Percentiles rank a stretch among this genome's conserved stretches.
Conservation (phyloP, 1,140 invertebrate species). For the Philotrypesis tridentata region DNA sequence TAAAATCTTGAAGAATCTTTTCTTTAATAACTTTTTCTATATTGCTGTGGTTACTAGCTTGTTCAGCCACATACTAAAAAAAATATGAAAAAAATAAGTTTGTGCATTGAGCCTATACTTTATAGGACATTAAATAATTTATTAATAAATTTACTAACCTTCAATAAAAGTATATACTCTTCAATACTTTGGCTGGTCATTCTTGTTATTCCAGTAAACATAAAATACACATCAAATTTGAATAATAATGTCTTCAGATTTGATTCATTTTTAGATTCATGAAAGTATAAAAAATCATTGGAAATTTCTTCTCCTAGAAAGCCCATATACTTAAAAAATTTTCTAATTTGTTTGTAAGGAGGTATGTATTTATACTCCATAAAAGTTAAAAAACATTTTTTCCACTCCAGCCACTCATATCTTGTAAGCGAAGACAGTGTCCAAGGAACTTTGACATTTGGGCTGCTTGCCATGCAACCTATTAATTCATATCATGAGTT, state of each 20-base stretch:
- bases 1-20: slow-evolving; percentile 27
- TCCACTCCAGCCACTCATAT: slow-evolving; percentile 22
- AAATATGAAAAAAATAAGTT: background rate
- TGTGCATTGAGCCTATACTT: background rate
- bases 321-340: slow-evolving; percentile 20
- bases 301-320: background rate
- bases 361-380: slow-evolving; percentile 5
- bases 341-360: background rate
- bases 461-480: background rate
- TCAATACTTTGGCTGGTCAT: background rate
- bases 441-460: background rate
- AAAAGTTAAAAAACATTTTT: slow-evolving; percentile 3
- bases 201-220: background rate
- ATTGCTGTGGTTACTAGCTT: background rate
- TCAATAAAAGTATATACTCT: background rate
- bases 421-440: background rate
- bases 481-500: background rate
- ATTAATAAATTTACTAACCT: background rate
- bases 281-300: slow-evolving; percentile 5
- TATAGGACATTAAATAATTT: background rate
- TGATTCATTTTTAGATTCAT: background rate
- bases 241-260: background rate
- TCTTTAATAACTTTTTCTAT: slow-evolving; percentile 10
- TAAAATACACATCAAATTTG: slow-evolving; percentile 23
- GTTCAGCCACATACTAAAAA: slow-evolving; percentile 7